These are phyloP conservation scores for Tanaodytes sp. DNA, from an alignment of 2,888 invertebrate species.

Conservation along the genomic window DNA sequence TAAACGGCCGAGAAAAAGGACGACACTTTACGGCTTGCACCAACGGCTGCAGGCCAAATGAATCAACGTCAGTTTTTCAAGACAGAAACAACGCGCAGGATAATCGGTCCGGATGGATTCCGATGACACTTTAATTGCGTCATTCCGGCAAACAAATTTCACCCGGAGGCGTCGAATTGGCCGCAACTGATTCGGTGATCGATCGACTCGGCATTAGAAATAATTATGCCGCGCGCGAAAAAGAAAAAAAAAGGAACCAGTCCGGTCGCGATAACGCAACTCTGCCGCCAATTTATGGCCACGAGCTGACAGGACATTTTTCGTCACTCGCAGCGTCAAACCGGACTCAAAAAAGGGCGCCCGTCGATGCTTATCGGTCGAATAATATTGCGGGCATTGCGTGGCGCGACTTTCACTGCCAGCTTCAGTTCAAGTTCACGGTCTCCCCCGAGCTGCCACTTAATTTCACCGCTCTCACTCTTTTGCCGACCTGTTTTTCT, in stretches of 20 bases:
- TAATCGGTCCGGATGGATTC: slow-evolving; percentile 4
- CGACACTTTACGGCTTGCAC: background rate
- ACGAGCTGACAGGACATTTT: slow-evolving; percentile 22
- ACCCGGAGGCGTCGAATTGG: slow-evolving; percentile 11
- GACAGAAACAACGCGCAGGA: background rate
- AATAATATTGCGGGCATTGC: slow-evolving; percentile 32
- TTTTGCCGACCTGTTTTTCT: slow-evolving; percentile 24
- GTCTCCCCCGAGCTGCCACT: too few relatives aligned
- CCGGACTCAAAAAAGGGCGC: slow-evolving; percentile 19
- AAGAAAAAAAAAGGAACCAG: slow-evolving; percentile 32
- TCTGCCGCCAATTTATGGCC: slow-evolving; percentile 15
- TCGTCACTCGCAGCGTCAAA: slow-evolving; percentile 26
- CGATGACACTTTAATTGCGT: slow-evolving; percentile 38
- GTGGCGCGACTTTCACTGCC: slow-evolving; percentile 45
- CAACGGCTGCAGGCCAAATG: background rate
- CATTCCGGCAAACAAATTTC: slow-evolving; percentile 31
- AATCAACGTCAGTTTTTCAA: background rate
- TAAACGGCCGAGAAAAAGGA: background rate
- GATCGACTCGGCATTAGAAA: slow-evolving; percentile 31
- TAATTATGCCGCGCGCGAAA: slow-evolving; percentile 21
- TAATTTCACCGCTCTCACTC: slow-evolving; percentile 37
- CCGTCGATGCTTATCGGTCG: slow-evolving; percentile 27
- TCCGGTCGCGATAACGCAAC: slow-evolving; percentile 13
- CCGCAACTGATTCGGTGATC: slow-evolving; percentile 21
- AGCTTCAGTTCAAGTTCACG: slow-evolving; percentile 50